phyloP scores from a whole-genome alignment of 2,888 invertebrate genomes.

The Silvanus unidentatus region DNA sequence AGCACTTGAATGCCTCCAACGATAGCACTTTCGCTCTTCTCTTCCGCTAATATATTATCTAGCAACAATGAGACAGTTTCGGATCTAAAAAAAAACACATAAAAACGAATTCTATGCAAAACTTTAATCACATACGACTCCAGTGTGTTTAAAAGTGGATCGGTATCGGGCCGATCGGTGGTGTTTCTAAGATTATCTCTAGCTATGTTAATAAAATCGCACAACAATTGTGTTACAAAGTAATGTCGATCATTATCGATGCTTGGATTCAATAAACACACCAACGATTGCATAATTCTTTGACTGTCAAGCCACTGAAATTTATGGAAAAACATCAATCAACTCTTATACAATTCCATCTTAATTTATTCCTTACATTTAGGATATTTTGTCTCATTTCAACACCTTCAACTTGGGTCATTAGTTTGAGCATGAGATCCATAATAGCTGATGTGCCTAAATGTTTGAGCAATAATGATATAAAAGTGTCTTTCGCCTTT shows the following conservation, averaged over 20 bases:
- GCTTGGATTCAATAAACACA: conserved; percentile 58
- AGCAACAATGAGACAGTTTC: conserved; percentile 65
- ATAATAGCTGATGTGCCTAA: conserved; percentile 91
- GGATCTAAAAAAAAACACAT: conserved; percentile 33
- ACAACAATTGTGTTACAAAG: conserved; percentile 83
- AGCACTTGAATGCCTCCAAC: conserved; percentile 76
- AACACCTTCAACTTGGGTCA: conserved; percentile 73
- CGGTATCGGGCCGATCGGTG: conserved; percentile 57
- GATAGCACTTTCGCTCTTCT: conserved; percentile 64
- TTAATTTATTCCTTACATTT: conserved; percentile 63
- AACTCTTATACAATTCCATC: not conserved
- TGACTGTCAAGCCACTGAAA: conserved; percentile 85
- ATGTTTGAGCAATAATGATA: conserved; percentile 81
- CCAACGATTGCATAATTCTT: conserved; percentile 75
- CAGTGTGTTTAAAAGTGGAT: conserved; percentile 66
- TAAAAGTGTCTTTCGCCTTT: conserved; percentile 78
- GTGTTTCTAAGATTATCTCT: conserved; percentile 54
- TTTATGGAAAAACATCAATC: conserved; percentile 1
- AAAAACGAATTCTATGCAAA: conserved; percentile 7
- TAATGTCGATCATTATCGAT: conserved; percentile 70
- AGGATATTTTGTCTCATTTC: conserved; percentile 66
- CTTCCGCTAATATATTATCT: conserved; percentile 66
- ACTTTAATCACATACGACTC: conserved; percentile 57
- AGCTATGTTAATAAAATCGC: conserved; percentile 72
- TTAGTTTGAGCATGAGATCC: conserved; percentile 81